A percentile compares a stretch with the other conserved stretches of the same genome.
These are phyloP conservation scores for Cinclus cinclus DNA, from an alignment of 2,113 vertebrate species.

Conservation along the genomic window DNA sequence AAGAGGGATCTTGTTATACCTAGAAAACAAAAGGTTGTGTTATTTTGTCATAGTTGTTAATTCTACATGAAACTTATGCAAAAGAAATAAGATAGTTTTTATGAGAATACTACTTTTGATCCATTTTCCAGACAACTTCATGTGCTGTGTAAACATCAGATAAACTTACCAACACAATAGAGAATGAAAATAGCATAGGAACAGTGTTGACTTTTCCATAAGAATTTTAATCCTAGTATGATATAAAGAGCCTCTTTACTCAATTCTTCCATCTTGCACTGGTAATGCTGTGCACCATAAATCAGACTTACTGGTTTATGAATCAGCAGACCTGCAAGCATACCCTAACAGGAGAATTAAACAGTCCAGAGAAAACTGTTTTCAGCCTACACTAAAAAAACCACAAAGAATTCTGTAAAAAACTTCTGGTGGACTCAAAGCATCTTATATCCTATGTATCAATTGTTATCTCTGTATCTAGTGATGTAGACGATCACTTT, in stretches of 20 bases:
- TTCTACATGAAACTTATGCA: not conserved
- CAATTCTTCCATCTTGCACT: not conserved
- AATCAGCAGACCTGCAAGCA: slow-evolving; percentile 40
- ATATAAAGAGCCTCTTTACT: not conserved
- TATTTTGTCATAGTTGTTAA: not conserved
- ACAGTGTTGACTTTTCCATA: not conserved
- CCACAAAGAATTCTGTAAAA: slow-evolving; percentile 25
- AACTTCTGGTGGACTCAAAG: not conserved
- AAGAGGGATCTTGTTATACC: not conserved
- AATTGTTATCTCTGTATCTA: slow-evolving; percentile 35
- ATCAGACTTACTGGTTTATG: slow-evolving; percentile 45
- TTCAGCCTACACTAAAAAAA: not conserved
- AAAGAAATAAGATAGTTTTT: not conserved
- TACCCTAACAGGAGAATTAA: slow-evolving; percentile 60
- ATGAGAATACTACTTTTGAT: not conserved
- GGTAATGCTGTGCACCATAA: not conserved
- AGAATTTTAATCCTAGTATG: not conserved
- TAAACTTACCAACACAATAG: not conserved
- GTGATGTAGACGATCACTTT: not conserved
- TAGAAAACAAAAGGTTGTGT: not conserved
- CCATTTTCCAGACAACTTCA: not conserved
- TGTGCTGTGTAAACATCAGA: not conserved
- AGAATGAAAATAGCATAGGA: not conserved
- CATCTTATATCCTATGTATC: not conserved
- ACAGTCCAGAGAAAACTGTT: slow-evolving; percentile 49